Evolutionary conservation across 2,113 vertebrate genomes (phyloP).

Genomic region (Cephalopholis sonnerati): DNA sequence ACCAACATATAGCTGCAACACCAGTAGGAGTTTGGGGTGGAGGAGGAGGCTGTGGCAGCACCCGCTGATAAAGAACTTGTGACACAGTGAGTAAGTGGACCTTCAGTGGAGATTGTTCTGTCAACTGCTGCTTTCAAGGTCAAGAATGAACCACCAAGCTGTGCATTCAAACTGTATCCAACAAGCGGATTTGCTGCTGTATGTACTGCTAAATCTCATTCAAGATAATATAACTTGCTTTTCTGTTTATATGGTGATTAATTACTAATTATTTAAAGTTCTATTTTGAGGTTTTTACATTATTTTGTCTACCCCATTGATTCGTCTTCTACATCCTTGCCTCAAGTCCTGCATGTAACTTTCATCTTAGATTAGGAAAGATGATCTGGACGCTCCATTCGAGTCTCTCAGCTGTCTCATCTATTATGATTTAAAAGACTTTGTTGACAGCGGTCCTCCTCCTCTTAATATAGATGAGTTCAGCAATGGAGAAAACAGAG

Average conservation of each 20-base stretch:
- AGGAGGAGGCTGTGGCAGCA: not conserved
- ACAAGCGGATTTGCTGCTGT: not conserved
- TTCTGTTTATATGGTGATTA: conserved; percentile 1
- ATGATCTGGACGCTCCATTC: conserved; percentile 36
- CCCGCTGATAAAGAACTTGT: not conserved
- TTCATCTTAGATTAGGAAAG: conserved; percentile 46
- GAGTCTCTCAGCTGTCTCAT: conserved; percentile 44
- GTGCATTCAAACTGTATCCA: not conserved
- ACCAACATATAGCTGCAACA: not conserved
- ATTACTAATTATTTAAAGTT: not conserved
- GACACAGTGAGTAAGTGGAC: no score
- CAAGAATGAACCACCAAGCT: not conserved
- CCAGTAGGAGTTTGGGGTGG: not conserved
- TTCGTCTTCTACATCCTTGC: conserved; percentile 21
- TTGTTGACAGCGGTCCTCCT: conserved; percentile 39
- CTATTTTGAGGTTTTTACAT: conserved; percentile 8
- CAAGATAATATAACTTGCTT: not conserved
- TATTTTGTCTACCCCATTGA: conserved; percentile 2
- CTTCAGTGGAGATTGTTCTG: not conserved
- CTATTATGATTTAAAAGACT: conserved; percentile 58
- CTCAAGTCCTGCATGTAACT: conserved; percentile 22
- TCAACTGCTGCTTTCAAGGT: not conserved
- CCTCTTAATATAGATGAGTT: conserved; percentile 35
- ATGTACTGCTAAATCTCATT: not conserved
- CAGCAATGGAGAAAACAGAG: conserved; percentile 31